Percentiles rank a stretch among this genome's conserved stretches.
phyloP scores from a whole-genome alignment of 92 coral and sea anemone species.

The Phenganax stokvisi region DNA sequence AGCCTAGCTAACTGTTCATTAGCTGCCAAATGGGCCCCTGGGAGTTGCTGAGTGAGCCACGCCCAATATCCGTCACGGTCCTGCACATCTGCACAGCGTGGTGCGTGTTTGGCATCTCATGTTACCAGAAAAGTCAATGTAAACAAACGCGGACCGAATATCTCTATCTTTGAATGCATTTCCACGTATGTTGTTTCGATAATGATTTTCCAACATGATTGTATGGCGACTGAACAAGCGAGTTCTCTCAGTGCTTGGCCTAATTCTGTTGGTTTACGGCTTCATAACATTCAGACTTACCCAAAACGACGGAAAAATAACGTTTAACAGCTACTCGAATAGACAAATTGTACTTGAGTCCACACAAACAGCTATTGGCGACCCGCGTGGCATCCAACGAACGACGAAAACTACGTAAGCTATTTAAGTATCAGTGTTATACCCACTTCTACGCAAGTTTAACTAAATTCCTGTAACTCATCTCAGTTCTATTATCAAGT shows the following conservation, averaged over 20 bases:
- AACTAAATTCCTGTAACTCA: no score
- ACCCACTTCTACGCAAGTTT: no score
- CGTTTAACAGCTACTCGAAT: not conserved
- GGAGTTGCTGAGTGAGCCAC: conserved; percentile 4
- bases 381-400: not conserved
- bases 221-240: conserved; percentile 18
- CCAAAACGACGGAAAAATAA: not conserved
- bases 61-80: conserved; percentile 14
- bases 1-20: not conserved
- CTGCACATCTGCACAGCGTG: conserved; percentile 14
- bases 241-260: not conserved
- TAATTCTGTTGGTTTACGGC: not conserved
- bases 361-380: conserved; percentile 2
- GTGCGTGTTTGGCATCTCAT: not conserved
- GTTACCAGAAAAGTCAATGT: not conserved
- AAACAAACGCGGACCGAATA: conserved; percentile 25
- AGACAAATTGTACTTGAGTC: conserved; percentile 3
- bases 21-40: not conserved
- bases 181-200: conserved; percentile 6
- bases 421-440: no score
- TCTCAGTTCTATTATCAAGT: no score
- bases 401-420: not conserved
- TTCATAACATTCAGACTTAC: conserved; percentile 9
- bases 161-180: conserved; percentile 17
- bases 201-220: conserved; percentile 25